These are phyloP conservation scores for Tipula unca DNA, from an alignment of 2,888 invertebrate genomes.

Conservation along the genomic window DNA sequence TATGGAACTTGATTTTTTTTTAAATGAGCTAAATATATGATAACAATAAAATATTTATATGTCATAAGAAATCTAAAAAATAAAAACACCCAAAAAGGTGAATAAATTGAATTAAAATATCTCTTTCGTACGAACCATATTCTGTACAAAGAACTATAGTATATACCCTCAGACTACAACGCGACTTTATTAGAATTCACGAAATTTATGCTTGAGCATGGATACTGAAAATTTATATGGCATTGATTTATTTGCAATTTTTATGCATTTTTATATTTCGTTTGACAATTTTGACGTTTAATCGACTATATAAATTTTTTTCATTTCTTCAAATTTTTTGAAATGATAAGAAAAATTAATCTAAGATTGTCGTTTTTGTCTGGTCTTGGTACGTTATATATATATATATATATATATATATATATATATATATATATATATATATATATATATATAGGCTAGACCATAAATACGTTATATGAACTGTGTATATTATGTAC, in stretches of 20 bases:
- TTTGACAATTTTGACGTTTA: too few species aligned
- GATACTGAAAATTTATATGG: not conserved
- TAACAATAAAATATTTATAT: not conserved
- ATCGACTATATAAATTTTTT: not conserved
- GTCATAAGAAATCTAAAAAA: not conserved
- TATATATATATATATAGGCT: too few species aligned
- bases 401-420: too few species aligned
- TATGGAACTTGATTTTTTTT: not conserved
- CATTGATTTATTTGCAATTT: too few species aligned
- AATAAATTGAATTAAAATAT: not conserved
- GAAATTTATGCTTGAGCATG: not conserved
- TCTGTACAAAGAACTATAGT: not conserved
- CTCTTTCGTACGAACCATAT: not conserved
- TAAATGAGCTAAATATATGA: not conserved
- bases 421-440: too few species aligned
- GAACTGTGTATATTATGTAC: too few species aligned
- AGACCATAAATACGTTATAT: too few species aligned
- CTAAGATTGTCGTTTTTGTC: too few species aligned
- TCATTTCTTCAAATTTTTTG: not conserved
- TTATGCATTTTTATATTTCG: too few species aligned
- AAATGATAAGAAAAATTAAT: too few species aligned
- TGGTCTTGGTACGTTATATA: too few species aligned
- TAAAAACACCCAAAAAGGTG: not conserved
- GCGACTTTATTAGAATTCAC: not conserved
- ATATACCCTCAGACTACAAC: not conserved